Conservation (phyloP, 2,888 invertebrate species). For the Aphidius colemani region DNA sequence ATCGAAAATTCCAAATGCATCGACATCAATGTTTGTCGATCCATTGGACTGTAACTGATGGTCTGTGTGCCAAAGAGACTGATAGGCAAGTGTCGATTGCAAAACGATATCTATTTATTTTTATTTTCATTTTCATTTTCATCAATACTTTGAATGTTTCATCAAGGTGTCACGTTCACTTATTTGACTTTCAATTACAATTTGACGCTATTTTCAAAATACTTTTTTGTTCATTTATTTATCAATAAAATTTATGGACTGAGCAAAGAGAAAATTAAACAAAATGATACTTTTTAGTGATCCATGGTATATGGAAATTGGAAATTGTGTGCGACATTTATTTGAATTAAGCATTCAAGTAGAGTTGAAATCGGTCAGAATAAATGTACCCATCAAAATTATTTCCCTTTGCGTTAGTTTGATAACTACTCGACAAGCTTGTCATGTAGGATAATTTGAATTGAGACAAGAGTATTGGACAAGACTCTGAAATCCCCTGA, state of each 20-base stretch:
- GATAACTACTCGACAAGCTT: conserved; percentile 25
- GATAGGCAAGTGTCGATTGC: conserved; percentile 1
- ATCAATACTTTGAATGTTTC: too few relatives aligned
- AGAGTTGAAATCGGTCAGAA: background rate
- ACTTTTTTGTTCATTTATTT: conserved; percentile 13
- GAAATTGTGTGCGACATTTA: conserved; percentile 10
- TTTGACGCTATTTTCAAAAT: conserved; percentile 21
- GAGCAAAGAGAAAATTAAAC: conserved; percentile 31
- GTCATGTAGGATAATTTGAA: conserved; percentile 20
- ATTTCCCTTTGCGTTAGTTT: conserved; percentile 17
- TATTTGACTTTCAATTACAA: conserved; percentile 36
- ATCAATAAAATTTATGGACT: conserved; percentile 11
- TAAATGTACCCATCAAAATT: conserved; percentile 13
- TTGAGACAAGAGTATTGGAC: conserved; percentile 12
- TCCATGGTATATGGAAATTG: too few relatives aligned
- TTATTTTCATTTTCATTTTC: too few relatives aligned
- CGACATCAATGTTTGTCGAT: conserved; percentile 29
- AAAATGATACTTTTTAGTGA: conserved; percentile 33
- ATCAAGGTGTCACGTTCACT: conserved; percentile 14
- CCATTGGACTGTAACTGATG: conserved; percentile 19
- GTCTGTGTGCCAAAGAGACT: conserved; percentile 22
- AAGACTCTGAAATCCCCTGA: background rate
- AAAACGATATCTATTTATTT: conserved; percentile 17
- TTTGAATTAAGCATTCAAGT: conserved; percentile 1
- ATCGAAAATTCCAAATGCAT: background rate